Evolutionary conservation across 2,113 vertebrate species (phyloP).

Genomic region (Pelvicachromis taeniatus): DNA sequence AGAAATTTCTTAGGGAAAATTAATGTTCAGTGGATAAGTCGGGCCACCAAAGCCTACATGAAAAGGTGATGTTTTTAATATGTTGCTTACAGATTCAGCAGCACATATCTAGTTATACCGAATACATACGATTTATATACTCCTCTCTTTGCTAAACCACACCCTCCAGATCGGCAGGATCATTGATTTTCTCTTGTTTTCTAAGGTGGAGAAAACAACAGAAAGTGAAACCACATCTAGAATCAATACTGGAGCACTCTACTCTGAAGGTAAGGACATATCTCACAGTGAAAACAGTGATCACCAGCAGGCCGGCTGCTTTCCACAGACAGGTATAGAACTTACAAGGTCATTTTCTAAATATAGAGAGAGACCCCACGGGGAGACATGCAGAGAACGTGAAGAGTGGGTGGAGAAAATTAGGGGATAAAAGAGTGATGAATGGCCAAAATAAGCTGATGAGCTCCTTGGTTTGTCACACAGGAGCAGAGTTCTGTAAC

Average conservation of each 20-base stretch:
- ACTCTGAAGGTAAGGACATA: constrained; percentile 22
- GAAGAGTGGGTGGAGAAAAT: not conserved
- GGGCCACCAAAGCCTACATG: not conserved
- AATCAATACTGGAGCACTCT: constrained; percentile 58
- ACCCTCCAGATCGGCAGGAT: not conserved
- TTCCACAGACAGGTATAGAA: constrained; percentile 15
- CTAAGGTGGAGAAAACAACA: constrained; percentile 16
- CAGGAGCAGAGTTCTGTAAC: not conserved
- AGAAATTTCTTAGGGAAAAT: not conserved
- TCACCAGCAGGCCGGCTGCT: not conserved
- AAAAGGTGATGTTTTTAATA: not conserved
- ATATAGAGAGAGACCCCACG: constrained; percentile 9
- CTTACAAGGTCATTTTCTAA: constrained; percentile 45
- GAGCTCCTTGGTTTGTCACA: not conserved
- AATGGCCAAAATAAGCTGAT: not conserved
- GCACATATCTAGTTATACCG: not conserved
- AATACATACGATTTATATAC: not conserved
- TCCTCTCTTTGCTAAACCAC: not conserved
- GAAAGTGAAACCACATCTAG: constrained; percentile 42
- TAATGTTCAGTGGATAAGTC: not conserved
- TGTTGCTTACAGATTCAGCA: not conserved
- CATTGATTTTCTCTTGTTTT: constrained; percentile 49
- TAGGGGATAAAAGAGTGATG: not conserved
- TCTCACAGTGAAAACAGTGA: constrained; percentile 4
- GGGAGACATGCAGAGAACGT: not conserved